Conservation (phyloP, 2,797 vertebrate genomes). For the Alca torda region DNA sequence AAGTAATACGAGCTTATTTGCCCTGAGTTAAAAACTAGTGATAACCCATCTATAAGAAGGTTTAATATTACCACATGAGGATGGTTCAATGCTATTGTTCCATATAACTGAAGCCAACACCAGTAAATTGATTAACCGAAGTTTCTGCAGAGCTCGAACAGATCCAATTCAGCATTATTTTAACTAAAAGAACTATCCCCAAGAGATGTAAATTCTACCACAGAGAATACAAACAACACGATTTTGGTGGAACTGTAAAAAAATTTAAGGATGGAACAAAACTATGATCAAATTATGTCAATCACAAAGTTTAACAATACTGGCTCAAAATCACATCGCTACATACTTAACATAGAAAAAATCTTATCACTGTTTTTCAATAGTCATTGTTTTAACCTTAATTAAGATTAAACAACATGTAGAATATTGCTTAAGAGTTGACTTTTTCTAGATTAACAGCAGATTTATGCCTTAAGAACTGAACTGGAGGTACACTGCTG, state of each 20-base stretch:
- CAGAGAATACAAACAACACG: neutral
- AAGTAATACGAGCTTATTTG: neutral
- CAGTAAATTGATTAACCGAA: neutral
- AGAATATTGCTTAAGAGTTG: neutral
- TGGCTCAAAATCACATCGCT: neutral
- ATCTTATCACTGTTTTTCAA: neutral
- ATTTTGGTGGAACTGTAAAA: neutral
- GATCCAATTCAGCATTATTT: neutral
- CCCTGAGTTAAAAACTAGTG: neutral
- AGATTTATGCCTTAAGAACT: neutral
- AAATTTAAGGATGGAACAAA: neutral
- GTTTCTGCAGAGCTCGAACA: neutral
- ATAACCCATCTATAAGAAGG: neutral
- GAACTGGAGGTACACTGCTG: neutral
- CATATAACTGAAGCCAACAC: neutral
- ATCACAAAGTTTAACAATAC: neutral
- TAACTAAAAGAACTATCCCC: neutral
- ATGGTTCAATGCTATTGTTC: neutral
- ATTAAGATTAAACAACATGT: neutral
- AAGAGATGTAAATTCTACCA: neutral
- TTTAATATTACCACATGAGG: neutral
- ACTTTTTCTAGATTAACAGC: neutral
- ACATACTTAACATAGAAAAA: neutral
- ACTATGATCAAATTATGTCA: neutral
- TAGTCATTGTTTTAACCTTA: neutral